phyloP scores from a whole-genome alignment of 2,888 invertebrate species.

The Leucoma salicis region DNA sequence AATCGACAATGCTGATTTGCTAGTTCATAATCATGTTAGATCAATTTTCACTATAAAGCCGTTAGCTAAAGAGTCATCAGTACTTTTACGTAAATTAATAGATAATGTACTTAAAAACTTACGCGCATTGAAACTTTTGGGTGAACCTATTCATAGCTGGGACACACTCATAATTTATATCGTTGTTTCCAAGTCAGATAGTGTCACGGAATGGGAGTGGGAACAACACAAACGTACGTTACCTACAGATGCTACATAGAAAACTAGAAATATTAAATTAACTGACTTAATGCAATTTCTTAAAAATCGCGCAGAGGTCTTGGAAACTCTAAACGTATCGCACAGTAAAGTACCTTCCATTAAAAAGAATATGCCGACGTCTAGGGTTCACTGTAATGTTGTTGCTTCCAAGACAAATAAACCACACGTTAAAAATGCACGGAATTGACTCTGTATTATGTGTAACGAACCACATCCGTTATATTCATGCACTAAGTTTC shows the following conservation, averaged over 20 bases:
- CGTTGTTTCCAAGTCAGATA: no score
- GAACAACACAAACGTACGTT: neutral
- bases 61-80: no score
- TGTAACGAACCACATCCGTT: slow-evolving; percentile 1
- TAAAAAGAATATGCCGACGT: neutral
- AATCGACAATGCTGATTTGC: no score
- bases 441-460: no score
- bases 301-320: neutral
- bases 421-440: neutral
- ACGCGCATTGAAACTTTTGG: no score
- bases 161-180: no score
- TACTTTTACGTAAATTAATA: no score
- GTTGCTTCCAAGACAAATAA: no score
- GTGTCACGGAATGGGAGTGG: slow-evolving; percentile 1
- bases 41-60: no score
- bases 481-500: slow-evolving; percentile 1
- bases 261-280: neutral
- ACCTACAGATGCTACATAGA: neutral
- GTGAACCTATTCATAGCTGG: no score
- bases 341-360: neutral
- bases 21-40: no score
- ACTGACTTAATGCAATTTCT: neutral
- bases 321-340: neutral
- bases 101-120: no score
- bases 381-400: neutral